Conservation (phyloP, 2,113 vertebrate species). For the Dromas ardeola region DNA sequence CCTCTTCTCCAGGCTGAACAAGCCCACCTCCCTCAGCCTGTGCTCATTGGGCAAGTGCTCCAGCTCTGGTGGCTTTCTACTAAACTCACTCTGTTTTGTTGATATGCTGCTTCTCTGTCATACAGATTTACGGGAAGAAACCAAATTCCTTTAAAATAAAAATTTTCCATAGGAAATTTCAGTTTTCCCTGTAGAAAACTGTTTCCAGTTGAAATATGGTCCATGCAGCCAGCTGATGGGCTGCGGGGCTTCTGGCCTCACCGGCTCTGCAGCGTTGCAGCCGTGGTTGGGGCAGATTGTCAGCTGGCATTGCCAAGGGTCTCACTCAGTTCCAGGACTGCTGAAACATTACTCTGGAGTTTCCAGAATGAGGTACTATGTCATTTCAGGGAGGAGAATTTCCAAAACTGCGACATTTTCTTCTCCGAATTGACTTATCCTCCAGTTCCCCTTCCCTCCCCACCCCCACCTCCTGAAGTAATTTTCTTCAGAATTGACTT, state of each 20-base stretch:
- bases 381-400: conserved; percentile 33
- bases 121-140: background rate
- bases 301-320: background rate
- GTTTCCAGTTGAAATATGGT: background rate
- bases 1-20: background rate
- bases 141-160: background rate
- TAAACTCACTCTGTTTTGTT: background rate
- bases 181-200: background rate
- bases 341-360: background rate
- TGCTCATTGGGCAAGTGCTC: background rate
- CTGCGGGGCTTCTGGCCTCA: background rate
- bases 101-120: background rate
- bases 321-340: background rate
- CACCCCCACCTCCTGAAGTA: accelerated
- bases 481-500: background rate
- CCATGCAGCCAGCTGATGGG: background rate
- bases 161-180: background rate
- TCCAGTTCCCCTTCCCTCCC: background rate
- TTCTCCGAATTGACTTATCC: background rate
- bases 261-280: background rate
- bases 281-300: background rate
- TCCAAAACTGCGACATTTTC: conserved; percentile 1
- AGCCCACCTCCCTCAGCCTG: background rate
- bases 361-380: conserved; percentile 21
- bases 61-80: background rate